Base-by-base conservation (phyloP, 2,113 vertebrate species). In the Geococcyx californianus region DNA sequence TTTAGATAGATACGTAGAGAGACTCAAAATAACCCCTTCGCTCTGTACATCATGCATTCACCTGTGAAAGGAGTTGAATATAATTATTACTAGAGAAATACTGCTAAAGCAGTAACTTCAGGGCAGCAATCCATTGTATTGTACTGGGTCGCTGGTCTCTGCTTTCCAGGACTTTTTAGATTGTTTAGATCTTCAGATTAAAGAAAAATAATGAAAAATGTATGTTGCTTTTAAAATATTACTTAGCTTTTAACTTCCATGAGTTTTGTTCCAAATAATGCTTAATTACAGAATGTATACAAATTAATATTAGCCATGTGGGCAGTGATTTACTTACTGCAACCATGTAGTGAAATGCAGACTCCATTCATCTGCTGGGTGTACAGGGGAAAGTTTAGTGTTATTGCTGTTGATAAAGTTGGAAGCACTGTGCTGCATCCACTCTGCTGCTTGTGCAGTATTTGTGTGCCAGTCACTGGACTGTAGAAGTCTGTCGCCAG, bases 371-470 rank as follows among this genome's bases (percentile, higher is more conserved):
- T 18, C 67, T 31, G 19, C 59, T 54, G 79, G 19, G 4, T n/a
- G 1, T 0, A 13, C 1, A 2, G 0, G 13, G 47, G 6, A 7
- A 38, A 34, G 31, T 7, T 47, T 26, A 36, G 31, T 10, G 8
- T 33, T 51, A 7, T 44, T 83, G 55, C 52, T 63, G 29, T 31
- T 31, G 42, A 23, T 64, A 15, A 29, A 6, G 62, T 63, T 56
- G 42, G 33, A 58, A 68, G 54, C 67, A 20, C 34, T 67, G 42
- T 38, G 73, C 11, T 67, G 58, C 42, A 29, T 52, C 34, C 31
- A 1, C 56, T 51, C 52, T 87, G 80, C 55, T 66, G 52, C 54
- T 26, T 1, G 0, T 58, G 73, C 58, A 8, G 36, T 58, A 18
- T 42, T 42, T 38, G 34, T 34, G 31, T 49, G 62, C 13, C 51